Evolutionary conservation across 2,797 vertebrate species (phyloP).

Genomic region (Salarias fasciatus): DNA sequence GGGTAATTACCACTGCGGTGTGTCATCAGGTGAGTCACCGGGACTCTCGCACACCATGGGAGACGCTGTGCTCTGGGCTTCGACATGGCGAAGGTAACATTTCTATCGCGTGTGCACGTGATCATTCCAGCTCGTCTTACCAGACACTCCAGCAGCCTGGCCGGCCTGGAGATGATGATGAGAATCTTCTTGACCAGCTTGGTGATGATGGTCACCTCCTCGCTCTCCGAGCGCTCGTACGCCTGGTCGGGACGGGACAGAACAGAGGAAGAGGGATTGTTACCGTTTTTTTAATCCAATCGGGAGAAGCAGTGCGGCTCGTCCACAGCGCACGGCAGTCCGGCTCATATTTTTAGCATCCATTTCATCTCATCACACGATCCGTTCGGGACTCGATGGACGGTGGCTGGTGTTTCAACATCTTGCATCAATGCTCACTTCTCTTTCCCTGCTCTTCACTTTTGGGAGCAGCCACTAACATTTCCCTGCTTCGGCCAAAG

Average conservation of each 20-base stretch:
- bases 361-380: conserved; percentile 45
- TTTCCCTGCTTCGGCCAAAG: conserved; percentile 18
- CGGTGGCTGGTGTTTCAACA: conserved; percentile 23
- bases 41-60: conserved; percentile 2
- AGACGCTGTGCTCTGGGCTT: conserved; percentile 7
- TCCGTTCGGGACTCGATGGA: conserved; percentile 33
- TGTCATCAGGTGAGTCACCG: conserved; percentile 33
- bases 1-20: conserved; percentile 31
- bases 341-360: conserved; percentile 39
- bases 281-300: conserved; percentile 32
- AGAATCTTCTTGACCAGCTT: conserved; percentile 92
- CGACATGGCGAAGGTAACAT: conserved; percentile 3
- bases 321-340: conserved; percentile 8
- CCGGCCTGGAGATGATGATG: conserved; percentile 92
- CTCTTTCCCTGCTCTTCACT: neutral
- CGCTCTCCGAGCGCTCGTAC: conserved; percentile 91
- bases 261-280: conserved; percentile 23
- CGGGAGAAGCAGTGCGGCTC: conserved; percentile 17
- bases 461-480: conserved; percentile 14
- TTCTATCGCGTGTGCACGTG: neutral
- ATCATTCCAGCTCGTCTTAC: conserved; percentile 73
- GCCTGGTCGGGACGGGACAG: conserved; percentile 78
- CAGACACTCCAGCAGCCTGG: conserved; percentile 92
- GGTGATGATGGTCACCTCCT: conserved; percentile 89
- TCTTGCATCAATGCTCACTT: conserved; percentile 19